phyloP scores from a whole-genome alignment of 1,140 invertebrate species.

The Temnothorax nylanderi region DNA sequence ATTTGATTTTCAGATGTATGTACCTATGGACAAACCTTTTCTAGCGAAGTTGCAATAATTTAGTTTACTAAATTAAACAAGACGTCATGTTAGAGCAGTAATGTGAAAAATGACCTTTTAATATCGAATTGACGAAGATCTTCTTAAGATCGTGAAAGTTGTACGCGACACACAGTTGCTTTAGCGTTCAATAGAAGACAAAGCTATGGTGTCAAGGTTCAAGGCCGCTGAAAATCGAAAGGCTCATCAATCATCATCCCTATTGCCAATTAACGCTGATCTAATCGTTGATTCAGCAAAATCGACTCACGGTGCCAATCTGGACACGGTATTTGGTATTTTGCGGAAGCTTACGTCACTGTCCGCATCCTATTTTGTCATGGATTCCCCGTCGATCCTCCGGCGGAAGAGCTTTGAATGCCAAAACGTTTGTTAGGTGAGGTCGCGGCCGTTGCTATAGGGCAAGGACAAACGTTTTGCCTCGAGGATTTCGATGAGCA shows the following conservation, averaged over 20 bases:
- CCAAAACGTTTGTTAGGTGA: conserved; percentile 33
- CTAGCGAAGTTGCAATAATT: neutral
- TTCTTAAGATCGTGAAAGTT: conserved; percentile 20
- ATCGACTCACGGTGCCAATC: conserved; percentile 44
- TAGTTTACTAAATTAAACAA: neutral
- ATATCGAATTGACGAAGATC: neutral
- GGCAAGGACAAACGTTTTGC: conserved; percentile 42
- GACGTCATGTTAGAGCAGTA: too few species aligned
- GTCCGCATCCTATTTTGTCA: conserved; percentile 29
- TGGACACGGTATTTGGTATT: conserved; percentile 1
- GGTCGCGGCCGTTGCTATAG: conserved; percentile 42
- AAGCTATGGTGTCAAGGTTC: conserved; percentile 38
- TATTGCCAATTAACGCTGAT: conserved; percentile 64
- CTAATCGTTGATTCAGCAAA: conserved; percentile 57
- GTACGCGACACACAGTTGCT: neutral
- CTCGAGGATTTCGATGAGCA: conserved; percentile 24
- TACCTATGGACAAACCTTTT: neutral
- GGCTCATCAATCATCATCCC: conserved; percentile 69
- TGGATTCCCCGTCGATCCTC: neutral
- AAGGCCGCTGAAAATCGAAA: conserved; percentile 67
- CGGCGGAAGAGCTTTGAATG: conserved; percentile 5
- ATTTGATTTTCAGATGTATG: too few species aligned
- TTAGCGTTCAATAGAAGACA: conserved; percentile 2
- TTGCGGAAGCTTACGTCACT: conserved; percentile 43
- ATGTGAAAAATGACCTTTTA: neutral